Percentiles rank a stretch among this genome's conserved stretches.
These are phyloP conservation scores for Meriones psammophilus DNA, from an alignment of 2,797 vertebrate genomes.

Conservation along the genomic window DNA sequence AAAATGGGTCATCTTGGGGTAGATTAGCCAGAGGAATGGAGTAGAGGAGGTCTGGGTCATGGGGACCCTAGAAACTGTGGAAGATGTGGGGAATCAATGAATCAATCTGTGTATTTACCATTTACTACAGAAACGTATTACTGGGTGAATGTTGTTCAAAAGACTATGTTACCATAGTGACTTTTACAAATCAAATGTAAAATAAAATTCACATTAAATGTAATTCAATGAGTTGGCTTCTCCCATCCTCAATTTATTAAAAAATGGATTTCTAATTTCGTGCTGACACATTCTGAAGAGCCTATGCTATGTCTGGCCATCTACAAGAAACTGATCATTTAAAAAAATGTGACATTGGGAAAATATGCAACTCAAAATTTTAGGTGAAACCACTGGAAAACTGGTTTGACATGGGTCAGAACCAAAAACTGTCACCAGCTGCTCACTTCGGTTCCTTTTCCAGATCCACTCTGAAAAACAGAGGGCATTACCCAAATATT, in stretches of 20 bases:
- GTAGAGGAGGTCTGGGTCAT: background rate
- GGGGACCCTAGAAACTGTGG: background rate
- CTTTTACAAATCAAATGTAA: slow-evolving; percentile 38
- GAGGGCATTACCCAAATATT: background rate
- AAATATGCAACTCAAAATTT: slow-evolving; percentile 22
- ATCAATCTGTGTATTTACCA: background rate
- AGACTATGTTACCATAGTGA: background rate
- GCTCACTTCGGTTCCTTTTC: background rate
- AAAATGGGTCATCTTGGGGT: background rate
- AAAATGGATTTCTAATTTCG: slow-evolving; percentile 6
- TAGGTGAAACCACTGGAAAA: slow-evolving; percentile 31
- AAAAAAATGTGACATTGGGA: background rate
- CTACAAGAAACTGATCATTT: slow-evolving; percentile 6
- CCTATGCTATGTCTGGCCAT: background rate
- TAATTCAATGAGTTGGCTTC: background rate
- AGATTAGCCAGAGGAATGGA: background rate
- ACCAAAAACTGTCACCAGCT: background rate
- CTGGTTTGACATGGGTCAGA: background rate
- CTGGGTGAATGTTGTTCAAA: background rate
- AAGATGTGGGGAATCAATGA: background rate
- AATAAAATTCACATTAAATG: slow-evolving; percentile 19
- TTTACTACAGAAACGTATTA: slow-evolving; percentile 31
- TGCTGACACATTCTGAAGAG: background rate
- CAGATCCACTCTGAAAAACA: background rate
- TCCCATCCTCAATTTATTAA: slow-evolving; percentile 8